Percentiles rank a stretch among this genome's conserved stretches.
Evolutionary conservation across 2,797 vertebrate species (phyloP).

Genomic region (Helicolenus hilgendorfi): DNA sequence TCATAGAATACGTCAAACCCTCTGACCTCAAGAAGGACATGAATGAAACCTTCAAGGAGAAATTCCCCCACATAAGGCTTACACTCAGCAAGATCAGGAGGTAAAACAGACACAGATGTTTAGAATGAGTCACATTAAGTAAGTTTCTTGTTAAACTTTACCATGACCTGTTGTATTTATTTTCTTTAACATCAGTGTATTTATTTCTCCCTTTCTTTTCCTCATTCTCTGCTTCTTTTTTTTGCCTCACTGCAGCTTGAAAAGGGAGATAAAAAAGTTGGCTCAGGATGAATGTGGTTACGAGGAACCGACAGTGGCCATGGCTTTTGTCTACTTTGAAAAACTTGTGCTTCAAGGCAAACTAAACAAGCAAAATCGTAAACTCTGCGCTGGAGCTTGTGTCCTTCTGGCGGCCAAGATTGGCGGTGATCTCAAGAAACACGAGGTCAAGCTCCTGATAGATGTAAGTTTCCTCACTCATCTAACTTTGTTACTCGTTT

Average conservation of each 20-base stretch:
- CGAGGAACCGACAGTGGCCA: slow-evolving; percentile 97
- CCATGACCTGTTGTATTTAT: neutral
- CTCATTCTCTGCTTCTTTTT: neutral
- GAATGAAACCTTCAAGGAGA: slow-evolving; percentile 99
- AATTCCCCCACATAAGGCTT: slow-evolving; percentile 97
- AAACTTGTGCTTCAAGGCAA: slow-evolving; percentile 98
- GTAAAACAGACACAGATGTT: slow-evolving; percentile 78
- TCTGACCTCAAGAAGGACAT: slow-evolving; percentile 99
- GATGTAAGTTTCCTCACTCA: slow-evolving; percentile 88
- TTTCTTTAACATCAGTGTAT: neutral
- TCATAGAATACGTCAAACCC: slow-evolving; percentile 99
- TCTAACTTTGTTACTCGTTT: neutral
- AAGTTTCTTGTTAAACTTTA: neutral
- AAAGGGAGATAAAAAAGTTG: slow-evolving; percentile 97
- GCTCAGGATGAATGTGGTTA: slow-evolving; percentile 97
- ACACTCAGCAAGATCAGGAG: slow-evolving; percentile 99
- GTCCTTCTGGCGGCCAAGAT: slow-evolving; percentile 98
- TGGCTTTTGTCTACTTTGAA: slow-evolving; percentile 99
- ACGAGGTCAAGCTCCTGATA: slow-evolving; percentile 98
- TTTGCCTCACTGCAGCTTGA: slow-evolving; percentile 89
- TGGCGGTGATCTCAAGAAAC: slow-evolving; percentile 97
- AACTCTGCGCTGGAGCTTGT: slow-evolving; percentile 97
- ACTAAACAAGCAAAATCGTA: slow-evolving; percentile 98
- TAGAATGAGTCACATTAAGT: neutral
- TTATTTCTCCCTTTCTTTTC: neutral